A percentile compares a stretch with the other conserved stretches of the same genome.
phyloP scores from a whole-genome alignment of 2,888 invertebrate genomes.

The Eustalomyia histrio region DNA sequence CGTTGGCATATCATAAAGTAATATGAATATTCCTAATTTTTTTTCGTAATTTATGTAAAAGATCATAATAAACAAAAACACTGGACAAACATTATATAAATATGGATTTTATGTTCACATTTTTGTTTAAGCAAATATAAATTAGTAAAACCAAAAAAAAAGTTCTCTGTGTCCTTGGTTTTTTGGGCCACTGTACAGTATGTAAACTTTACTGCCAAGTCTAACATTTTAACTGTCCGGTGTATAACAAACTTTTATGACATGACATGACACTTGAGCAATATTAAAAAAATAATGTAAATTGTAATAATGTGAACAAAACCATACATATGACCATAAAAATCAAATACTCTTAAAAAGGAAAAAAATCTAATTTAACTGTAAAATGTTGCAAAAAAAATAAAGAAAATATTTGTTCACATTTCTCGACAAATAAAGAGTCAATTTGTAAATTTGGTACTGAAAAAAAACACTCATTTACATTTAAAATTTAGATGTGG shows the following conservation, averaged over 20 bases:
- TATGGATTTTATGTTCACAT: too few relatives aligned
- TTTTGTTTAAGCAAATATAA: too few relatives aligned
- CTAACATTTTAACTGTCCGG: constrained; percentile 48
- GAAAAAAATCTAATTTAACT: neutral
- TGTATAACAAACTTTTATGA: constrained; percentile 55
- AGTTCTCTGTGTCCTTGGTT: too few relatives aligned
- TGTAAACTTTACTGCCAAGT: constrained; percentile 33
- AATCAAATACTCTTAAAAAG: constrained; percentile 2
- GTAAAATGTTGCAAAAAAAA: neutral
- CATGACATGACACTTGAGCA: constrained; percentile 63
- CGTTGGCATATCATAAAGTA: too few relatives aligned
- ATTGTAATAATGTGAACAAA: constrained; percentile 35
- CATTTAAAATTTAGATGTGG: constrained; percentile 6
- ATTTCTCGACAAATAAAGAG: constrained; percentile 40
- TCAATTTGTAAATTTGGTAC: constrained; percentile 24
- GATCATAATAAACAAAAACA: too few relatives aligned
- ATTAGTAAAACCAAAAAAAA: too few relatives aligned
- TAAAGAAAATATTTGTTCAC: constrained; percentile 3
- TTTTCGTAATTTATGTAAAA: too few relatives aligned
- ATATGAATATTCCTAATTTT: too few relatives aligned
- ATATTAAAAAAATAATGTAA: constrained; percentile 22
- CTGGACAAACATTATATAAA: too few relatives aligned
- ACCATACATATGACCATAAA: constrained; percentile 17
- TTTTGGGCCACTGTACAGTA: too few relatives aligned
- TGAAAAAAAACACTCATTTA: neutral